phyloP scores from a whole-genome alignment of 2,113 vertebrate species.

The Poicephalus gulielmi region DNA sequence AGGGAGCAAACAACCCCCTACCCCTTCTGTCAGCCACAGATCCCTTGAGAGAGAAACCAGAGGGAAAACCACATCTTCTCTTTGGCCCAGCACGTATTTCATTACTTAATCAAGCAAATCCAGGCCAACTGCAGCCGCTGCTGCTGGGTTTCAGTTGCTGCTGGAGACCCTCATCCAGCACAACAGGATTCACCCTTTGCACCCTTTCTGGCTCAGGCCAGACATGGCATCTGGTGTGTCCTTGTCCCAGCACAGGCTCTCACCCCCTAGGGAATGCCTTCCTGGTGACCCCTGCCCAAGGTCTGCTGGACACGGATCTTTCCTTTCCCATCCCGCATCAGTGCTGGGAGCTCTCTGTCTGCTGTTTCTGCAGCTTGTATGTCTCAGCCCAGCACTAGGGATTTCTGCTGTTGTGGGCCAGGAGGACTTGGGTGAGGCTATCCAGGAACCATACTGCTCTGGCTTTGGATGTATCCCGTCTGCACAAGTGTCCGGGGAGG shows the following conservation, averaged over 20 bases:
- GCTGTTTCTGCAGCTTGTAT: neutral
- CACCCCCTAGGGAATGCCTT: neutral
- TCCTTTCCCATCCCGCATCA: neutral
- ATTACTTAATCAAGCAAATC: neutral
- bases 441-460: fast-evolving
- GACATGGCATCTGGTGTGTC: neutral
- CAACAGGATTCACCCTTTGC: neutral
- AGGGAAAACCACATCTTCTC: neutral
- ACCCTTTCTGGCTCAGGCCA: neutral
- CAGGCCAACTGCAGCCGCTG: neutral
- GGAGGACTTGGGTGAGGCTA: neutral
- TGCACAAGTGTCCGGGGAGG: fast-evolving
- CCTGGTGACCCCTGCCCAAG: neutral
- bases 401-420: neutral
- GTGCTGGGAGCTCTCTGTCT: neutral
- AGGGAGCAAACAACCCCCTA: neutral
- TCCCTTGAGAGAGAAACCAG: neutral
- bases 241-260: neutral
- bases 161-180: neutral
- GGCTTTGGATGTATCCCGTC: neutral
- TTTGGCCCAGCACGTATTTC: neutral
- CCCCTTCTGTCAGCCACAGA: neutral
- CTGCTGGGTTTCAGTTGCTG: neutral
- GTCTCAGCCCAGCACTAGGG: neutral
- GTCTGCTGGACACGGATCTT: neutral